Base-by-base conservation (phyloP, 1,140 invertebrate genomes). In the Pogonus chalceus region DNA sequence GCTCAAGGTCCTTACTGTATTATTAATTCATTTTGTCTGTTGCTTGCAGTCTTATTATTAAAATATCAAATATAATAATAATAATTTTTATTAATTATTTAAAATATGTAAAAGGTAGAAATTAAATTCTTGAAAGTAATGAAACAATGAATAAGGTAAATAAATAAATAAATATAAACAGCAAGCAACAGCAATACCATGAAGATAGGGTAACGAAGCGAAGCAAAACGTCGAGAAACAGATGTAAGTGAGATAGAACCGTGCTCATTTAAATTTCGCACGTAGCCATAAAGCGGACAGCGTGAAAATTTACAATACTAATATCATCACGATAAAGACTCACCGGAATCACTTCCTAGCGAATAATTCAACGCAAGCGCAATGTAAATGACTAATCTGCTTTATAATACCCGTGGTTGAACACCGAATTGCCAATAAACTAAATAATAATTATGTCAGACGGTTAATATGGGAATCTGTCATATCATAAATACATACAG, bases 391-490 rank as follows among this genome's bases (percentile, higher is more conserved):
- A 43, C 37, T 43, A 43, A 43, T 43, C 37, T 18, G 18, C 37
- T 31, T 10, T 7, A 43, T 43, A 43, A 43, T 18, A 43, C 9
- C 18, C 7, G 9, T 43, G 37, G 7, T 7, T 43, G 3, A 4
- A 18, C 18, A 4, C 18, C 7, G 37, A 43, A 43, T 43, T 43
- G 18, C 37, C 37, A 43, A 43, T 43, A 43, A 43, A 43, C 37
- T 43, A 43, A 43, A 43, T 43, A 43, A 43, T 43, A 43, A 43
- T 43, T 43, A 43, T 43, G 37, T 43, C 37, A 43, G 37, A 43
- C 18, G 18, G 37, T 43, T 43, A 43, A 43, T 43, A 43, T 43
- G 37, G 18, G 37, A 43, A 43, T 43, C 37, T 43, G 37, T 43
- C 37, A 43, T 43, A 43, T 43, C 37, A 16, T 43, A 43, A 43